Base-by-base conservation (phyloP, 2,113 vertebrate genomes). In the Orthonyx spaldingii region DNA sequence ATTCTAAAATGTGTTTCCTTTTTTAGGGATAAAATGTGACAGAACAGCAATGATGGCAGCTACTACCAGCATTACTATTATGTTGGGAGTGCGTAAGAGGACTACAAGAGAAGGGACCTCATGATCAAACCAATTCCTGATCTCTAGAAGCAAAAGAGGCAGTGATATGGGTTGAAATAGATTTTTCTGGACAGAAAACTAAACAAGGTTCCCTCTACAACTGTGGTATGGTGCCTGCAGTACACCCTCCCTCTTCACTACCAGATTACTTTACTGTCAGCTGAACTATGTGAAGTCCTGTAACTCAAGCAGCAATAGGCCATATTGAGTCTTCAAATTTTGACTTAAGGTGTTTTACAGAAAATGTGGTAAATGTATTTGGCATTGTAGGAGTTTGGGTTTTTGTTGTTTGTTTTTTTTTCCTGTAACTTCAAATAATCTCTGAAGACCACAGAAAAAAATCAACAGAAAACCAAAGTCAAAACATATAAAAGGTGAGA, bases 211-310 rank as follows among this genome's bases (percentile, higher is more conserved):
- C 13, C 27, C 24, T 65, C 20, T 84, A n/a, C 16, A 52, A 50
- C 2, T 35, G 19, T 16, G 23, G 30, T 1, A 3, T 59, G 30
- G 15, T 0, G 3, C 17, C 15, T 69, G 35, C 21, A 81, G 39
- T 35, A 30, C 59, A 74, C 28, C 14, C 5, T 78, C 11, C 30
- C 9, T 81, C 32, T 68, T 71, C 7, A 17, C 33, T 47, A 37
- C 20, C 21, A 79, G 26, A 35, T 44, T 55, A 59, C 41, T 65
- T 33, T n/a, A 68, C 37, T 39, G 13, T 42, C 53, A 69, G 21
- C 2, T 77, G 37, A 89, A 53, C 30, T 41, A 9, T 7, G 7
- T 63, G 30, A 76, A 83, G 16, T 74, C 42, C n/a, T 86, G 10
- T 28, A 59, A 26, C 10, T 65, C 69, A 92, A 70, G n/a, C 13